These are phyloP conservation scores for Python bivittatus DNA, from an alignment of 2,113 vertebrate genomes.

Conservation along the genomic window DNA sequence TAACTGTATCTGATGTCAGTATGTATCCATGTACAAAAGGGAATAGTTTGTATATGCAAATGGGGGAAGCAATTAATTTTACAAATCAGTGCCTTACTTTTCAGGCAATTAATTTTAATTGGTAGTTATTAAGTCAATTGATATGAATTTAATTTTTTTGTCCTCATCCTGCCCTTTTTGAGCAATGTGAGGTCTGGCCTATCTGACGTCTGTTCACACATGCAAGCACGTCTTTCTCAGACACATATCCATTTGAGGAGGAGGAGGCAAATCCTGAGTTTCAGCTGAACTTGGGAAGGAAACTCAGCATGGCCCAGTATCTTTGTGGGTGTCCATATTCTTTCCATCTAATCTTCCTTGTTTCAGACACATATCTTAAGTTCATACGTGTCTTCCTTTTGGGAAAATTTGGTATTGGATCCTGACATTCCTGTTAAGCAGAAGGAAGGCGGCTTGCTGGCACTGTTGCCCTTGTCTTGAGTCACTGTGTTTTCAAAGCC, in stretches of 20 bases:
- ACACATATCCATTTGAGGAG: neutral
- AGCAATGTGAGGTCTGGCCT: neutral
- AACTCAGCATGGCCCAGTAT: neutral
- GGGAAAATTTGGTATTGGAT: neutral
- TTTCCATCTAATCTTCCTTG: neutral
- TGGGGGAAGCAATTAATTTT: neutral
- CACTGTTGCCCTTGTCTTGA: neutral
- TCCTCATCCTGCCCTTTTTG: neutral
- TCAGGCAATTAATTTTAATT: neutral
- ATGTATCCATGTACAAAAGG: neutral
- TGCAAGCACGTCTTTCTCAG: neutral
- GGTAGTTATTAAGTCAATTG: neutral
- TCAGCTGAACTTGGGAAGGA: neutral
- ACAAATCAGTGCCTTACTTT: neutral
- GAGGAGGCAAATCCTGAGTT: neutral
- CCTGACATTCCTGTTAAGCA: neutral
- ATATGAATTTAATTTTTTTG: neutral
- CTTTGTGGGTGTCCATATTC: neutral
- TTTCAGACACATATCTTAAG: neutral
- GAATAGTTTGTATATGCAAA: neutral
- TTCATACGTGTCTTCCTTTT: neutral
- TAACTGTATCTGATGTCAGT: neutral
- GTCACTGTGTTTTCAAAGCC: constrained; percentile 24
- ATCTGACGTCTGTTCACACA: neutral
- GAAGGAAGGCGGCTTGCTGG: neutral